Evolutionary conservation across 2,113 vertebrate species (phyloP), one percentile per base, ranked within the genome.

Genomic region (Clarias batrachus): DNA sequence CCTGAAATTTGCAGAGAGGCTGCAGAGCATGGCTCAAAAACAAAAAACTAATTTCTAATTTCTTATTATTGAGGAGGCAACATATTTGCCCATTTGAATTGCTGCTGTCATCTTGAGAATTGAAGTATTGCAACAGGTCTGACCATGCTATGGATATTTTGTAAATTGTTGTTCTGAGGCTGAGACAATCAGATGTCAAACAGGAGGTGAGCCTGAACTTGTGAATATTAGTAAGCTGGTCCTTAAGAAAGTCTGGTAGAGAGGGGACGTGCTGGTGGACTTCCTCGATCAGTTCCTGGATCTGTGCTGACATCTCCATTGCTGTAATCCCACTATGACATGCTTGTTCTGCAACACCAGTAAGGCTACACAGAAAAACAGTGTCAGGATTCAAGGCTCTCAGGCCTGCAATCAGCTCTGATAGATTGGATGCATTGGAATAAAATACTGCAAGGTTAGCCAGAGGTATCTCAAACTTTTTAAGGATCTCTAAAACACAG

Each of bases 11-110:
- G 41, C 73, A 82, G 13, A 95, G 92, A 0, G 95, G 93, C 68
- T 93, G 88, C 86, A 95, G 52, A 0, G 92, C 48, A 5, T 92
- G 88, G 12, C 89, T 86, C 0, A 95, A 92, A 85, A 95, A 95
- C 10, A 93, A 74, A 33, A 94, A 88, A 11, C 78, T 70, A 2
- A 93, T 89, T 81, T 82, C 89, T 4, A 94, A 52, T 41, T 86
- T 71, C 1, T 71, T 41, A 60, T 93, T 82, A 56, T 71, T 68
- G 41, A 95, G 86, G 37, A 59, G 89, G 14, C 3, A 16, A 68
- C 37, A 54, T 63, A 94, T 91, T 2, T 3, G 30, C 3, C 19
- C 0, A 17, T 56, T 14, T 0, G 13, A 52, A 0, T 56, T 87
- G 16, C 25, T 56, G 0, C 63, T 13, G 62, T 19, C n/a, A 0